Evolutionary conservation across 2,888 invertebrate genomes (phyloP).

Genomic region (Antheraea yamamai): DNA sequence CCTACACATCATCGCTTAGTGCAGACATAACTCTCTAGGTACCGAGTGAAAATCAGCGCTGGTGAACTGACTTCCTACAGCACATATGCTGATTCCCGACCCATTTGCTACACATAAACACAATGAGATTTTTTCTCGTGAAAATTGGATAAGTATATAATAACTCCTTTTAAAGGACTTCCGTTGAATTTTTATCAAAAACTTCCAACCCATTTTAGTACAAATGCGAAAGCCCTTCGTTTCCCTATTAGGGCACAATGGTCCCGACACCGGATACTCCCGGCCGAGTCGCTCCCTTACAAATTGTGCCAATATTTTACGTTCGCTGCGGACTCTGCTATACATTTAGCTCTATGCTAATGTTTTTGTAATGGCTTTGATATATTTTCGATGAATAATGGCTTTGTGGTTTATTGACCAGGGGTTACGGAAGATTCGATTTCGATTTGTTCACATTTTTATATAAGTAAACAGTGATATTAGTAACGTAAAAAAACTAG

Average conservation of each 20-base stretch:
- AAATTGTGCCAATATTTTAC: slow-evolving; percentile 14
- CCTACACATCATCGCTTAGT: too few relatives aligned
- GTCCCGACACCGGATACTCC: slow-evolving; percentile 9
- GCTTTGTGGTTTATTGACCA: neutral
- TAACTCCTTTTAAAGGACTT: slow-evolving; percentile 7
- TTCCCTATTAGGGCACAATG: slow-evolving; percentile 10
- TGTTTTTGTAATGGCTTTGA: slow-evolving; percentile 15
- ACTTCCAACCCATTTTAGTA: slow-evolving; percentile 7
- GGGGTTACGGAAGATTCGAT: neutral
- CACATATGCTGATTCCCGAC: too few relatives aligned
- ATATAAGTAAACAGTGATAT: neutral
- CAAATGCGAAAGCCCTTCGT: slow-evolving; percentile 10
- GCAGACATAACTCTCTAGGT: too few relatives aligned
- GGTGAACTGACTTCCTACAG: too few relatives aligned
- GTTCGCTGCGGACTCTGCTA: slow-evolving; percentile 8
- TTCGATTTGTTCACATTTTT: neutral
- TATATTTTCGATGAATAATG: slow-evolving; percentile 9
- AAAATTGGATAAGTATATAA: neutral
- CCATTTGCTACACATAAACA: too few relatives aligned
- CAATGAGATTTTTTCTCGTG: neutral
- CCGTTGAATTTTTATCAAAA: slow-evolving; percentile 8
- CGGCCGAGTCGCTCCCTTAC: slow-evolving; percentile 9
- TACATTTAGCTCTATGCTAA: slow-evolving; percentile 6
- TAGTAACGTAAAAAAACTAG: neutral
- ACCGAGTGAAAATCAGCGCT: too few relatives aligned